Percentiles rank a stretch among this genome's conserved stretches.
These are phyloP conservation scores for Corydoras maculifer DNA, from an alignment of 2,113 vertebrate genomes.

Conservation along the genomic window DNA sequence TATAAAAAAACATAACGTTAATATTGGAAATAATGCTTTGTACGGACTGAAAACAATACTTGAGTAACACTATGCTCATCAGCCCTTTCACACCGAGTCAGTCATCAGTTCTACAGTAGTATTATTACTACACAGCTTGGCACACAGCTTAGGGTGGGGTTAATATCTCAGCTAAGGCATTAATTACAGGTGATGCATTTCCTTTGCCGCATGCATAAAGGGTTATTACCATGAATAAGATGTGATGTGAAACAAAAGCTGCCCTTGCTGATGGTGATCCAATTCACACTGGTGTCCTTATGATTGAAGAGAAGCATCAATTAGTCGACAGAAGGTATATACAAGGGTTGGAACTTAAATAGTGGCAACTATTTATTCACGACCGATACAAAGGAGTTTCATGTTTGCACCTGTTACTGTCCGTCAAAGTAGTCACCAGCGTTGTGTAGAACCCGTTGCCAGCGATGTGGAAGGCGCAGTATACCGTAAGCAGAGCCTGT, in stretches of 20 bases:
- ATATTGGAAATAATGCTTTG: too few relatives aligned
- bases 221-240: not conserved
- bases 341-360: too few relatives aligned
- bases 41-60: not conserved
- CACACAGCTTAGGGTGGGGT: slow-evolving; percentile 6
- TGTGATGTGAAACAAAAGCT: not conserved
- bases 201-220: slow-evolving; percentile 8
- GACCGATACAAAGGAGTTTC: too few relatives aligned
- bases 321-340: not conserved
- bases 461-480: too few relatives aligned
- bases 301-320: not conserved
- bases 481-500: too few relatives aligned
- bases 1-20: too few relatives aligned
- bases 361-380: too few relatives aligned
- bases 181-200: not conserved
- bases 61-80: not conserved
- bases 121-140: slow-evolving; percentile 10
- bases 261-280: slow-evolving; percentile 15
- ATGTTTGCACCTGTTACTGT: too few relatives aligned
- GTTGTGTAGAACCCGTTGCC: too few relatives aligned
- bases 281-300: not conserved
- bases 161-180: slow-evolving; percentile 3
- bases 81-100: not conserved
- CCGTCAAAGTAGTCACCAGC: too few relatives aligned
- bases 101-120: not conserved